A percentile compares a stretch with the other conserved stretches of the same genome.
phyloP scores from a whole-genome alignment of 2,888 invertebrate genomes.

The Rhamnusium bicolor region DNA sequence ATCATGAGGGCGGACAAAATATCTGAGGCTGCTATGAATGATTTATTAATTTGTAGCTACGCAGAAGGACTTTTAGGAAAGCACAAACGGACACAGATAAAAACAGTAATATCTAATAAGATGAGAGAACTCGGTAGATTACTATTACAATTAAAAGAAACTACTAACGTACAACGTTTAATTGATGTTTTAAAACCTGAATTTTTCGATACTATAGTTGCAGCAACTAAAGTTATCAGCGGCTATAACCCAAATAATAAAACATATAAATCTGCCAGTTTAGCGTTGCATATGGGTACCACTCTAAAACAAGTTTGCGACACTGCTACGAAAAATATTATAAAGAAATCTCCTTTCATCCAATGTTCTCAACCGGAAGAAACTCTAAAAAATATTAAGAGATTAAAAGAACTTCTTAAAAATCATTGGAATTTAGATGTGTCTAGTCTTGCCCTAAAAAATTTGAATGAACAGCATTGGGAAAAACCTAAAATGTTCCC shows the following conservation, averaged over 20 bases:
- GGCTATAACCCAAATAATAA: slow-evolving; percentile 23
- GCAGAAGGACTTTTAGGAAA: not conserved
- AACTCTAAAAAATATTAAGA: too few species aligned
- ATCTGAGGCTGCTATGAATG: not conserved
- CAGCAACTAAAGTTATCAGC: slow-evolving; percentile 11
- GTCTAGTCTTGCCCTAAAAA: too few species aligned
- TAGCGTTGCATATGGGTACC: slow-evolving; percentile 27
- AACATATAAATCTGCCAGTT: too few species aligned
- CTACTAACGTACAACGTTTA: not conserved
- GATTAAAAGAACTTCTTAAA: too few species aligned
- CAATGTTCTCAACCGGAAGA: too few species aligned
- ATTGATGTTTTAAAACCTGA: slow-evolving; percentile 25
- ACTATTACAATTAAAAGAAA: not conserved
- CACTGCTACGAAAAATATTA: not conserved
- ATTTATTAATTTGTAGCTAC: slow-evolving; percentile 19
- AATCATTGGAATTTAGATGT: too few species aligned
- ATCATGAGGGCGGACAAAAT: too few species aligned
- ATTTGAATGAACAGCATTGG: too few species aligned
- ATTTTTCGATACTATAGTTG: slow-evolving; percentile 7
- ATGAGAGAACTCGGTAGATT: slow-evolving; percentile 3
- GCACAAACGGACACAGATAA: too few species aligned
- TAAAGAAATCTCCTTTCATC: not conserved
- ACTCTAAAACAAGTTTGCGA: too few species aligned
- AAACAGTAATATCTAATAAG: not conserved
- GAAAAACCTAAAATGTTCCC: too few species aligned